phyloP scores from a whole-genome alignment of 2,797 vertebrate species.

The Brotula barbata region DNA sequence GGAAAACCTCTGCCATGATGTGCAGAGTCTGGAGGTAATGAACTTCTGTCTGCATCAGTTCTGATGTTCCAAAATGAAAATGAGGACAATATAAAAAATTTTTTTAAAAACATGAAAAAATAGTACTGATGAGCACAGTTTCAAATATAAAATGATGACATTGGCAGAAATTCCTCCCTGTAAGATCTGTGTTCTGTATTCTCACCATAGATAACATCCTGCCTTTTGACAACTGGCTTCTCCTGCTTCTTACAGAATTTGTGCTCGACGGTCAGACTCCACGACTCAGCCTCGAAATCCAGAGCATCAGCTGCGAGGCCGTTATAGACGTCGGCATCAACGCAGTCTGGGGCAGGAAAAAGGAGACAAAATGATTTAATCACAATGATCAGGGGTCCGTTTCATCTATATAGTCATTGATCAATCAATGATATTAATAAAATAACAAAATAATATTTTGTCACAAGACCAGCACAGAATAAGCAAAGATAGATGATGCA shows the following conservation, averaged over 20 bases:
- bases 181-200: no score
- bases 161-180: no score
- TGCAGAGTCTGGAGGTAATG: conserved; percentile 93
- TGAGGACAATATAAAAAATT: no score
- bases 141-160: neutral
- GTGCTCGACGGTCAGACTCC: conserved; percentile 90
- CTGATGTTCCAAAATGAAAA: conserved; percentile 63
- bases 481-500: no score
- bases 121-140: neutral
- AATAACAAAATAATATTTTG: no score
- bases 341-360: conserved; percentile 75
- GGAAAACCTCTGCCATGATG: conserved; percentile 96
- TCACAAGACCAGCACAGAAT: no score
- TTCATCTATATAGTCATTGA: neutral
- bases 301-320: conserved; percentile 80
- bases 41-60: conserved; percentile 96
- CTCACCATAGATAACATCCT: conserved; percentile 97
- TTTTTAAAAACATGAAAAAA: neutral
- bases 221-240: conserved; percentile 88
- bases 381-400: neutral
- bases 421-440: no score
- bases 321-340: conserved; percentile 81
- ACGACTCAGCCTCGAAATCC: conserved; percentile 92
- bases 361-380: neutral
- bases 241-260: conserved; percentile 88